phyloP scores from a whole-genome alignment of 2,797 vertebrate species.

The Leuciscus waleckii region DNA sequence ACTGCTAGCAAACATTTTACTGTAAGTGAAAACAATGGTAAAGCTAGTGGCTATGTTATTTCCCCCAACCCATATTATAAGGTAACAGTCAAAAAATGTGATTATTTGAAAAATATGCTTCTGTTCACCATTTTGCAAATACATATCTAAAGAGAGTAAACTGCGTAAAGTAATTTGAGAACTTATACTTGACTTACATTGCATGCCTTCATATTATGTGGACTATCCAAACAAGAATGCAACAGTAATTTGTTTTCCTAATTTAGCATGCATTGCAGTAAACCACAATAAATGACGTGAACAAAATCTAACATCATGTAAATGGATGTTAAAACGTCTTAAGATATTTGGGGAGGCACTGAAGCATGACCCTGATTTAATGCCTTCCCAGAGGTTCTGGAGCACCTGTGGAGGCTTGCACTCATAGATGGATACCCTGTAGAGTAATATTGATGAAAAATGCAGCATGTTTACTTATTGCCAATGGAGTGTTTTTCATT shows the following conservation, averaged over 20 bases:
- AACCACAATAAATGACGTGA: not conserved
- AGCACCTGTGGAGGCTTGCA: not conserved
- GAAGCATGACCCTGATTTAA: slow-evolving; percentile 10
- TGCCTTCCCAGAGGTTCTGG: not conserved
- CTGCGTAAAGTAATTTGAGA: not conserved
- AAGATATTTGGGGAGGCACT: not conserved
- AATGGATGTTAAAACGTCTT: not conserved
- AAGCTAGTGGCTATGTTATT: not conserved
- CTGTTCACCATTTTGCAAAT: not conserved
- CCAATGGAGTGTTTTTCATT: slow-evolving; percentile 11
- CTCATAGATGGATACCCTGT: not conserved
- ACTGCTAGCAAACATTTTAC: slow-evolving; percentile 2
- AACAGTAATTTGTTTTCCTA: not conserved
- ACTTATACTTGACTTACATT: not conserved
- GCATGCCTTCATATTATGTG: not conserved
- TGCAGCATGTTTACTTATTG: slow-evolving; percentile 7
- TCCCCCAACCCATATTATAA: too few relatives aligned
- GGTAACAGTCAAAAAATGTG: not conserved
- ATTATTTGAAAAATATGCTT: not conserved
- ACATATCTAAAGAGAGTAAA: not conserved
- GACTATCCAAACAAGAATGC: not conserved
- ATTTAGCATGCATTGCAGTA: not conserved
- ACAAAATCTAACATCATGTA: not conserved
- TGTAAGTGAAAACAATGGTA: not conserved
- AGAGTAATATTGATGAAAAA: slow-evolving; percentile 16